Conservation (phyloP, 2,888 invertebrate species). For the Eupithecia subumbrata region DNA sequence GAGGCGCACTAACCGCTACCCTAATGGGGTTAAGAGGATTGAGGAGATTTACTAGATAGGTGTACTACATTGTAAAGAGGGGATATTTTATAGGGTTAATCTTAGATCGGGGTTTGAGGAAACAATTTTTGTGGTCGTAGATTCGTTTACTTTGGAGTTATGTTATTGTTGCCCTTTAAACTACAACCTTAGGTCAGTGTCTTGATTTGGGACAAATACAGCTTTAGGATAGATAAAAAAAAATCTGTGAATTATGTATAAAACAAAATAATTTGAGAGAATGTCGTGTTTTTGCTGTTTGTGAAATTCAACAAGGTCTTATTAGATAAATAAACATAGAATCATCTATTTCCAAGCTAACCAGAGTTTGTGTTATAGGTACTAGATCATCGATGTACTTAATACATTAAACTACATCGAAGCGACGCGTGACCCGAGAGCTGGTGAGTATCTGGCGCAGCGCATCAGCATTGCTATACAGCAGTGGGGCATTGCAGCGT, state of each 20-base stretch:
- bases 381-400: too few species aligned
- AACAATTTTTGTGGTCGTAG: conserved; percentile 13
- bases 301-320: too few species aligned
- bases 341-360: too few species aligned
- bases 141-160: conserved; percentile 2
- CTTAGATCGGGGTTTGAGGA: conserved; percentile 9
- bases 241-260: not conserved
- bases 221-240: not conserved
- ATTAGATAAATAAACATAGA: too few species aligned
- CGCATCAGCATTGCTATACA: too few species aligned
- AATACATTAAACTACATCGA: too few species aligned
- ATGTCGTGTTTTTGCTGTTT: too few species aligned
- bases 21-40: conserved; percentile 48
- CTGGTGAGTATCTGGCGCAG: too few species aligned
- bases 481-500: too few species aligned
- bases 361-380: too few species aligned
- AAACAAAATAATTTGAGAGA: not conserved
- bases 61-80: conserved; percentile 21
- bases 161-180: not conserved
- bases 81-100: conserved; percentile 18
- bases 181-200: not conserved
- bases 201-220: not conserved
- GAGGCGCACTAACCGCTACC: conserved; percentile 40
- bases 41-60: conserved; percentile 38
- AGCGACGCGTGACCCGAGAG: too few species aligned